phyloP scores from a whole-genome alignment of 2,113 vertebrate species.

The Elaphurus davidianus region DNA sequence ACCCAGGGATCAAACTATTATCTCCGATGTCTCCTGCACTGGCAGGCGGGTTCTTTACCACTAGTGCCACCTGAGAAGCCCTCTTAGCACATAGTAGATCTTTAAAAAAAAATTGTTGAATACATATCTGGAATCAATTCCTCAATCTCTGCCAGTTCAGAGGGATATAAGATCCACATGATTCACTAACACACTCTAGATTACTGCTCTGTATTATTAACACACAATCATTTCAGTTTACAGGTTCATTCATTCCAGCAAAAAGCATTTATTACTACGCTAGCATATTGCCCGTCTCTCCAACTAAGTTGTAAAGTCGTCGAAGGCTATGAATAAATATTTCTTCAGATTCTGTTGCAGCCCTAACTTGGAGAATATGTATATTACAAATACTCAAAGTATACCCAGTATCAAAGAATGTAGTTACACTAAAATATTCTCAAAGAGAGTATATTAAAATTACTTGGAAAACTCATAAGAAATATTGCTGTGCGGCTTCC shows the following conservation, averaged over 20 bases:
- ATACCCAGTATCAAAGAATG: not conserved
- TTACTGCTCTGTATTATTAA: not conserved
- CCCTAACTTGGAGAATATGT: not conserved
- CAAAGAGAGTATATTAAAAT: not conserved
- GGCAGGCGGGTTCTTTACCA: not conserved
- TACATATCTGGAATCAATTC: not conserved
- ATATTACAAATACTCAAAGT: not conserved
- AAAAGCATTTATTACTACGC: not conserved
- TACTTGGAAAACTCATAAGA: not conserved
- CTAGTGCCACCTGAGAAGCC: not conserved
- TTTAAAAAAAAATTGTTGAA: not conserved
- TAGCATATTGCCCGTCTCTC: not conserved
- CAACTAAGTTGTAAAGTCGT: not conserved
- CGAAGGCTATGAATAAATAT: not conserved
- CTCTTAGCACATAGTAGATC: not conserved
- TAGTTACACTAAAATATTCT: constrained; percentile 11
- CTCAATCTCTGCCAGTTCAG: not conserved
- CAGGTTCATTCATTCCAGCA: not conserved
- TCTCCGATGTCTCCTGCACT: not conserved
- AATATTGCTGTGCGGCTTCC: not conserved
- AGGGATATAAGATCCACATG: not conserved
- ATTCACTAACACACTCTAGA: not conserved
- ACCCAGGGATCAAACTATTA: not conserved
- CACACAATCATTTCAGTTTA: not conserved
- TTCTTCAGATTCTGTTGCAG: not conserved